Evolutionary conservation across 2,888 invertebrate genomes (phyloP), one percentile per base, ranked within the genome.

Genomic region (Drosophila paracracens): DNA sequence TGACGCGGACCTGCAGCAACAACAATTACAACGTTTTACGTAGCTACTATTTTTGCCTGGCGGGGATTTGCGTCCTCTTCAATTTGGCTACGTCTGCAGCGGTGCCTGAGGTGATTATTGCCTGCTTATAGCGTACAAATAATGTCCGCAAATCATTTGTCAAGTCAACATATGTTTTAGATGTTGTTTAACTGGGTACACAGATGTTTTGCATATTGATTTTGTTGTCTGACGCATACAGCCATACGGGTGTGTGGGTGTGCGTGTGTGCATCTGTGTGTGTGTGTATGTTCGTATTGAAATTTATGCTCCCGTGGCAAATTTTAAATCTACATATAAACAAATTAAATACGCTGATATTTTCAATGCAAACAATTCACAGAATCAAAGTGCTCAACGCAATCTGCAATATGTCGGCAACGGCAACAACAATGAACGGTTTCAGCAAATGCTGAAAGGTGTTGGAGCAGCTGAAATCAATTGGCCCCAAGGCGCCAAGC

Each of bases 401-500:
- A 92, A 91, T 83, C 80, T 90, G n/a, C 91, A 89, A 1, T 62
- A 74, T 66, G 69, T 70, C 29, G 67, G 85, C 84, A 59, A 86
- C 85, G 43, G 76, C 68, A 43, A 40, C 77, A 83, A 76, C 59
- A 91, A 81, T 64, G 92, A 92, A 60, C 90, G 91, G 25, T 68
- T 92, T 56, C 91, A 90, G 52, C 93, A 93, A 77, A 92, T 93
- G 58, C 88, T 93, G 73, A 93, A 92, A 68, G 92, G 92, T 18
- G 90, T 88, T 7, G 88, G 90, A 29, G 74, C 82, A 16, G 75
- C 86, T 3, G 91, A 91, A 46, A 74, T 82, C 3, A 87, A 73
- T 60, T 92, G 92, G 92, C 91, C 91, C 0, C 91, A 92, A 58
- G 85, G 83, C 3, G 80, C 88, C 18, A 92, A 91, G 63, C 81